Base-by-base conservation (phyloP, 2,113 vertebrate genomes). In the Delphinapterus leucas region DNA sequence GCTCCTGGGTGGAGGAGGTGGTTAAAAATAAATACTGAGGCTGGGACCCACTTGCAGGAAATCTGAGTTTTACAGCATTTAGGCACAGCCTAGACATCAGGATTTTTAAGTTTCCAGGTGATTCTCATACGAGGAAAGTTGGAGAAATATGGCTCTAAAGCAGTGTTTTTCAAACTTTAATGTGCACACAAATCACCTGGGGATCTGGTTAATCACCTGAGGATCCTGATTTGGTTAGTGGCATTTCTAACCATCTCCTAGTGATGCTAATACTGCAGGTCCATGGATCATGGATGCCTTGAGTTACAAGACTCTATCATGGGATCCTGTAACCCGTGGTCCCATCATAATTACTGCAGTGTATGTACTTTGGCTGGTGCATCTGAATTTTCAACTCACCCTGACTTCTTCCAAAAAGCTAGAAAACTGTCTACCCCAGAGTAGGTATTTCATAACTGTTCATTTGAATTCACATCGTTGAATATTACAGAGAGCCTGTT, bases 1-100 rank as follows among this genome's bases (percentile, higher is more conserved):
- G 26, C 33, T 28, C 28, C 2, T 17, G 1, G 3, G 4, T n/a
- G 70, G n/a, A 81, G 23, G 31, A 14, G 9, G n/a, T 1, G 0
- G 2, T 60, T 92, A 71, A 58, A 77, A 89, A 58, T 11, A 68
- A 77, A 53, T 28, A 71, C 36, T 71, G 6, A 53, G 44, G 0
- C 10, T 33, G 65, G 26, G 23, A 60, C 18, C 44, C 44, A 47
- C 58, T 92, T 1, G 9, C 31, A 67, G 17, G 47, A 23, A 58
- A 71, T 53, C 12, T 23, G 23, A 77, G 49, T 74, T 74, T 74
- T 93, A 53, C 18, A 44, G 79, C 58, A 13, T 18, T 88, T 9
- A 23, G 60, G 38, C 38, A 58, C 0, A 92, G 65, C 9, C 10
- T 13, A 55, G 8, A 38, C 12, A 7, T 53, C 47, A 79, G 4